Evolutionary conservation across 1,140 invertebrate species (phyloP).

Genomic region (Drusus annulatus): DNA sequence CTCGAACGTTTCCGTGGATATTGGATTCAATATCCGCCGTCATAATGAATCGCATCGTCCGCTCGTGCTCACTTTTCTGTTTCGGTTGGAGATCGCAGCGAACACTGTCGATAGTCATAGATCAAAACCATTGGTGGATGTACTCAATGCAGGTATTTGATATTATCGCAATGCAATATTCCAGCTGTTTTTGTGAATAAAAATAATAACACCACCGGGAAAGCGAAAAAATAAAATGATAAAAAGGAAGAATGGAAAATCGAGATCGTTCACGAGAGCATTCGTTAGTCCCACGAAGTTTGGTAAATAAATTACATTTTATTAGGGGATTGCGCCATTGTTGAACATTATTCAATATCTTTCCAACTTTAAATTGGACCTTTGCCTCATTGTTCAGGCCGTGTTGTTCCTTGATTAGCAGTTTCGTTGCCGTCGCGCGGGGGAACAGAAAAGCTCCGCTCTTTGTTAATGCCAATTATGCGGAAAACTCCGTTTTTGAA

Average conservation of each 20-base stretch:
- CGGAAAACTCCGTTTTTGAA: conserved; percentile 53
- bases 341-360: no score
- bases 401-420: conserved; percentile 23
- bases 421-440: conserved; percentile 6
- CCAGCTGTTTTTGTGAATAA: no score
- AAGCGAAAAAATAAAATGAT: no score
- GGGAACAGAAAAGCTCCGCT: conserved; percentile 13
- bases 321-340: no score
- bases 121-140: background rate
- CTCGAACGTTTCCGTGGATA: background rate
- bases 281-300: no score
- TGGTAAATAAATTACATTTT: no score
- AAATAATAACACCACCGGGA: no score
- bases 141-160: no score
- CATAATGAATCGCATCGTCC: background rate
- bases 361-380: no score
- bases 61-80: background rate
- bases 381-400: background rate
- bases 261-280: no score
- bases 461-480: conserved; percentile 58
- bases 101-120: background rate
- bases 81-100: background rate
- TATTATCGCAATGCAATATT: no score
- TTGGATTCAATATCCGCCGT: conserved; percentile 11
- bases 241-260: no score